Evolutionary conservation across 2,888 invertebrate genomes (phyloP).

Genomic region (Eudasyphora cyanicolor): DNA sequence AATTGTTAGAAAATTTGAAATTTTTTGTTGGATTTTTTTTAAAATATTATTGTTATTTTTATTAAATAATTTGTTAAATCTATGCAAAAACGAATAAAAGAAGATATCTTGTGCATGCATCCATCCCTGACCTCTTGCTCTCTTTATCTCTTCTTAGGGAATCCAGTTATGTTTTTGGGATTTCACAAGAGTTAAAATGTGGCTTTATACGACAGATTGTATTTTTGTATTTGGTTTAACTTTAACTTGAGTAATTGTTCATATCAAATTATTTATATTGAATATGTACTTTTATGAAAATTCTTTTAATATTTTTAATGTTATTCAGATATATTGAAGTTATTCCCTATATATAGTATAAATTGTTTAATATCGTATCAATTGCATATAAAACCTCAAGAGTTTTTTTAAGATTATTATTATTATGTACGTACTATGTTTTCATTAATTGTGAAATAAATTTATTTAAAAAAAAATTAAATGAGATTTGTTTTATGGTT

Average conservation of each 20-base stretch:
- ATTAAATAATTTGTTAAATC: slow-evolving; percentile 12
- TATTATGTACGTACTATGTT: slow-evolving; percentile 18
- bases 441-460: slow-evolving; percentile 26
- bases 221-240: slow-evolving; percentile 7
- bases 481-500: background rate
- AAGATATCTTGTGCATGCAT: slow-evolving; percentile 9
- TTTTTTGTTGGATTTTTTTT: background rate
- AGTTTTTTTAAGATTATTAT: slow-evolving; percentile 8
- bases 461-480: slow-evolving; percentile 4
- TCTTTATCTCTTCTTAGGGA: background rate
- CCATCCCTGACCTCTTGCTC: background rate
- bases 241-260: slow-evolving; percentile 1
- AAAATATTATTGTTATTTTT: background rate
- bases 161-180: too few species aligned
- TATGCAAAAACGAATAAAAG: background rate
- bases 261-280: slow-evolving; percentile 26
- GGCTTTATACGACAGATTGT: background rate
- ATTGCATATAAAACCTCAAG: slow-evolving; percentile 13
- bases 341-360: slow-evolving; percentile 32
- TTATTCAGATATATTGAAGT: slow-evolving; percentile 23
- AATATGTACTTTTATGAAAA: slow-evolving; percentile 14
- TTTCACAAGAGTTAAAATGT: background rate
- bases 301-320: slow-evolving; percentile 25
- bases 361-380: slow-evolving; percentile 1
- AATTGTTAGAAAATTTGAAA: slow-evolving; percentile 25